These are phyloP conservation scores for Bolborhynchus lineola DNA, from an alignment of 2,113 vertebrate genomes.

Conservation along the genomic window DNA sequence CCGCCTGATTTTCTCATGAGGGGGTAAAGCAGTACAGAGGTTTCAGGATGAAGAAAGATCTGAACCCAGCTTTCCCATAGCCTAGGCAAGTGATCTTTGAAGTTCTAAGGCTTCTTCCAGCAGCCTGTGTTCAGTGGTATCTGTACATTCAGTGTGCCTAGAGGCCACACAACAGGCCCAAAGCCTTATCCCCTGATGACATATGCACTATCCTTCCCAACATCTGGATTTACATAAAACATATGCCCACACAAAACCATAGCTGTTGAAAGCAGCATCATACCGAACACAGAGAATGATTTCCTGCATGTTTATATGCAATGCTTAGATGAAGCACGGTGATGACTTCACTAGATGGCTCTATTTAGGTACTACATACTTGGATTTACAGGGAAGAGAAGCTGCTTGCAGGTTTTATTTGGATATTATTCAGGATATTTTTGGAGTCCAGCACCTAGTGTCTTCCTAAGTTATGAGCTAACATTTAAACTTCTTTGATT, in stretches of 20 bases:
- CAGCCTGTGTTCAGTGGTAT: background rate
- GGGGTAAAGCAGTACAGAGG: background rate
- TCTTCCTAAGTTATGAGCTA: background rate
- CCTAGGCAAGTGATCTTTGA: background rate
- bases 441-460: background rate
- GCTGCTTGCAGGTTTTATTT: background rate
- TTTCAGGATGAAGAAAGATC: background rate
- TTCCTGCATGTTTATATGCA: background rate
- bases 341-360: background rate
- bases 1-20: background rate
- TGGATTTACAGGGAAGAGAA: background rate
- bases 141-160: background rate
- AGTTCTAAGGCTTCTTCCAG: background rate
- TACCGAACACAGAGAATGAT: background rate
- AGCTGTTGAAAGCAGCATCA: background rate
- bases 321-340: background rate
- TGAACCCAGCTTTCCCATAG: background rate
- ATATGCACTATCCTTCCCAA: background rate
- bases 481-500: background rate
- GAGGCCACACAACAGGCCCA: background rate
- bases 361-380: background rate
- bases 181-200: background rate
- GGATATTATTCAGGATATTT: background rate
- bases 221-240: background rate
- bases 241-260: background rate